Base-by-base conservation (phyloP, 2,113 vertebrate genomes). In the Pterophyllum scalare region DNA sequence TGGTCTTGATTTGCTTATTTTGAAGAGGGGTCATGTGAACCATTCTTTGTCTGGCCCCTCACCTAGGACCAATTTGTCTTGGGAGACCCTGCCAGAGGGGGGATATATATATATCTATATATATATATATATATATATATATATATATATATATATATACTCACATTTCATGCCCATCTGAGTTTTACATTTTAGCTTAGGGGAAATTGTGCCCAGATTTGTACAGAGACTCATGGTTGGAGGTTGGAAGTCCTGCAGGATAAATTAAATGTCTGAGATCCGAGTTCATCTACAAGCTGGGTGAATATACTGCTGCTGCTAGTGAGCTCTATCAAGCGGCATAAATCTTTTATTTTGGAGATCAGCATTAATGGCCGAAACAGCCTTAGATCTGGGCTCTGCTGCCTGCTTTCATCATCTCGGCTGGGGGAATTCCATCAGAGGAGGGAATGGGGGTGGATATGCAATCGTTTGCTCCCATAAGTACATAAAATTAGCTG, bases 401-500 rank as follows among this genome's bases (percentile, higher is more conserved):
- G 74, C 86, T 94, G 87, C 86, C 89, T 78, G 87, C 95, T 91
- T 94, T 97, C 94, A 96, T 97, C 95, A 94, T 92, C 92, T 95
- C 93, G 77, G 91, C 93, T 88, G 87, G 56, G 81, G 92, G 83
- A 96, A 97, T 96, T 97, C 97, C 93, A 43, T 65, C 49, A 95
- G 95, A 96, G 96, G 87, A 28, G 35, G 17, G 19, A 49, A 38
- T 8, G 4, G 17, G 77, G 77, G 11, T 24, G 15, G 60, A 62
- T 13, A n/a, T 35, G 46, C 85, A 80, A 96, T 97, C 96, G 86
- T 97, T 98, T 96, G 95, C 96, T 98, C 96, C 95, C 96, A 95
- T 98, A 98, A 98, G 97, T 97, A 97, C 96, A 97, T 96, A 98
- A 98, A 98, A 98, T 98, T 97, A 97, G 95, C 96, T 97, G 96